phyloP scores from a whole-genome alignment of 2,113 vertebrate species.

The Seriola rivoliana region DNA sequence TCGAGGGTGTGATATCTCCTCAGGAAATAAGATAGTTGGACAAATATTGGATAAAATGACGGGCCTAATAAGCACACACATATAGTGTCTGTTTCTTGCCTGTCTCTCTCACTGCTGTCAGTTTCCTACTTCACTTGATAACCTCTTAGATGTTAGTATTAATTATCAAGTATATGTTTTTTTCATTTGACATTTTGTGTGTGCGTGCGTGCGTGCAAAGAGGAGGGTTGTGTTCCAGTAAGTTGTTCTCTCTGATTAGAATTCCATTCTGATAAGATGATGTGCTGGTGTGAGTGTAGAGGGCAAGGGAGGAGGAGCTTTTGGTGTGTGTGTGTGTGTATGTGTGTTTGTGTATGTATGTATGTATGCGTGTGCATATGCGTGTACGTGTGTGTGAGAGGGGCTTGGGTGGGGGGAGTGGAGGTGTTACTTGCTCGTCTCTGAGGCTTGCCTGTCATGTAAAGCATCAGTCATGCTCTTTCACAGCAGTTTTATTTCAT shows the following conservation, averaged over 20 bases:
- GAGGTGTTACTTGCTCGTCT: conserved; percentile 76
- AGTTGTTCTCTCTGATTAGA: conserved; percentile 66
- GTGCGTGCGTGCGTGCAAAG: background rate
- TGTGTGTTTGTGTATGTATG: background rate
- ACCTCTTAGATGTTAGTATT: conserved; percentile 18
- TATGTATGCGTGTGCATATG: background rate
- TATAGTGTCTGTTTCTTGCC: background rate
- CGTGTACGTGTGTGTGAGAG: background rate
- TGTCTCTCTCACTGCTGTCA: background rate
- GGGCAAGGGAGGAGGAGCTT: conserved; percentile 1
- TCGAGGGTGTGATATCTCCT: conserved; percentile 15
- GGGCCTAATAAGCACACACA: background rate
- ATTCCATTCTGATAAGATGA: conserved; percentile 60
- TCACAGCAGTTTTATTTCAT: conserved; percentile 83
- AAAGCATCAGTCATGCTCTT: conserved; percentile 85
- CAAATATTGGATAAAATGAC: conserved; percentile 39
- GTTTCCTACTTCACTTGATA: conserved; percentile 11
- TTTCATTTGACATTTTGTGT: conserved; percentile 8
- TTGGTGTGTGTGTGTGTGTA: background rate
- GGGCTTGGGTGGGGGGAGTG: background rate
- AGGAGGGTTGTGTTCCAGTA: conserved; percentile 40
- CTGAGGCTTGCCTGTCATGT: conserved; percentile 80
- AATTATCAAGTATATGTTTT: background rate
- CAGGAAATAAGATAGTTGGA: conserved; percentile 28
- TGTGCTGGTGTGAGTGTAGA: conserved; percentile 38